phyloP scores from a whole-genome alignment of 1,140 invertebrate genomes.

The Oppia nitens region DNA sequence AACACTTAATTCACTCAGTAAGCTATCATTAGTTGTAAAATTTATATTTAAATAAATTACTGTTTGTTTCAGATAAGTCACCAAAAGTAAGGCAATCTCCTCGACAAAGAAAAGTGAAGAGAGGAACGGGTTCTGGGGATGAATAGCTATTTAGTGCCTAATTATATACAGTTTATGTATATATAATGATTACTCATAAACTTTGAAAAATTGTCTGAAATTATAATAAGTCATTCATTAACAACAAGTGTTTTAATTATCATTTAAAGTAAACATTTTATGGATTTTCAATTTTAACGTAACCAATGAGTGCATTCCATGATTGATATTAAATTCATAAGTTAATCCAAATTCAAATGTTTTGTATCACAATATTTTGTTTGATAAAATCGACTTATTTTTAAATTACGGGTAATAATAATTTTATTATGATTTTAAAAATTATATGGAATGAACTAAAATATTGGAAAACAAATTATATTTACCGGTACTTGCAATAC shows the following conservation, averaged over 20 bases:
- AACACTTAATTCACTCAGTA: conserved; percentile 38
- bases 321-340: too few relatives aligned
- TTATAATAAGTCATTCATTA: neutral
- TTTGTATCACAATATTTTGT: too few relatives aligned
- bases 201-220: neutral
- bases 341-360: too few relatives aligned
- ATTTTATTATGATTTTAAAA: too few relatives aligned
- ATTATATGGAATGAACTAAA: too few relatives aligned
- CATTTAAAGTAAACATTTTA: neutral
- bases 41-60: neutral
- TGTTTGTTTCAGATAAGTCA: neutral
- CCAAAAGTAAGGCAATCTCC: neutral
- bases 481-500: too few relatives aligned
- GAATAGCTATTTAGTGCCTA: neutral
- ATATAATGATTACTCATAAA: neutral
- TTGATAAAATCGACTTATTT: too few relatives aligned
- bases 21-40: conserved; percentile 6
- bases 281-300: neutral
- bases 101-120: neutral
- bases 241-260: neutral
- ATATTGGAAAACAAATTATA: too few relatives aligned
- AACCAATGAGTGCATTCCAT: neutral
- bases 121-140: neutral
- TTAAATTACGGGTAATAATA: too few relatives aligned
- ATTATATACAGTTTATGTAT: too few relatives aligned